phyloP scores from a whole-genome alignment of 2,888 invertebrate species.

The Lapara coniferarum region DNA sequence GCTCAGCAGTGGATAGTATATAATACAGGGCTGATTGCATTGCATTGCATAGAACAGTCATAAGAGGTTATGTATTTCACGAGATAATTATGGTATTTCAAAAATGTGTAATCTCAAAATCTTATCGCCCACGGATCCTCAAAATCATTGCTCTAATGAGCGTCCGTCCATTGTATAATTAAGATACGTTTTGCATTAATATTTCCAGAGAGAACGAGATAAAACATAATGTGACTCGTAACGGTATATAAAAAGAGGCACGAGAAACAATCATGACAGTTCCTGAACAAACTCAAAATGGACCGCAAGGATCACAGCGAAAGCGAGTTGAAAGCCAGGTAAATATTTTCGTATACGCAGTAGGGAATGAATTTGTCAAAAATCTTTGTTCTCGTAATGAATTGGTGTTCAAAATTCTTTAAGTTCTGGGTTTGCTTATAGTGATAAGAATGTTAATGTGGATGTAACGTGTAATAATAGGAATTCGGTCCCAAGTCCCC shows the following conservation, averaged over 20 bases:
- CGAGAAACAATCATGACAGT: not conserved
- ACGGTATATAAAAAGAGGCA: not conserved
- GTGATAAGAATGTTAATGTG: no score
- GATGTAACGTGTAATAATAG: no score
- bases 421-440: no score
- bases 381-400: no score
- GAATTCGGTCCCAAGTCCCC: no score
- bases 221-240: slow-evolving; percentile 1
- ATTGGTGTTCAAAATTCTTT: no score
- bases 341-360: not conserved
- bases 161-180: not conserved
- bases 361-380: no score
- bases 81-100: not conserved
- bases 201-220: slow-evolving; percentile 1
- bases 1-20: no score
- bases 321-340: not conserved
- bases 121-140: not conserved
- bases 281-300: not conserved
- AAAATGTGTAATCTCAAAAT: not conserved
- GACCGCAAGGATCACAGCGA: not conserved
- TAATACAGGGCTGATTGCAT: no score
- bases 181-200: not conserved
- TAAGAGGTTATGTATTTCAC: no score
- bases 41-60: no score
- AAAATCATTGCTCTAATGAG: not conserved